phyloP scores from a whole-genome alignment of 2,797 vertebrate genomes.

The Delichon dasypus region DNA sequence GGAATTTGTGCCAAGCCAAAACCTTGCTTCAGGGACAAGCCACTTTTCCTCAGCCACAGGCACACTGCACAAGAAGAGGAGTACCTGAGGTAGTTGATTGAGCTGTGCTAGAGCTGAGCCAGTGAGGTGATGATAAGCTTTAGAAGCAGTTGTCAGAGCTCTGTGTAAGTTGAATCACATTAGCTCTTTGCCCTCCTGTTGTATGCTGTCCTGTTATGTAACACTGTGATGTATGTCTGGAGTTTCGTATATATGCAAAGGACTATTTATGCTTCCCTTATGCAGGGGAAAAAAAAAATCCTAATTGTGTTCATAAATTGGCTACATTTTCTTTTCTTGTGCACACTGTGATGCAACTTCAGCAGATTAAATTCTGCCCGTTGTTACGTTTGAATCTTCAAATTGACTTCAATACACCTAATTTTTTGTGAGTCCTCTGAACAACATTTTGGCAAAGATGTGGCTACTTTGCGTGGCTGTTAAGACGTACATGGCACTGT shows the following conservation, averaged over 20 bases:
- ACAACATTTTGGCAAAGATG: neutral
- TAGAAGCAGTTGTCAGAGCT: neutral
- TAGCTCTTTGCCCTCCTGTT: neutral
- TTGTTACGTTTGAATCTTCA: neutral
- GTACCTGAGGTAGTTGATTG: fast-evolving
- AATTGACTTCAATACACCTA: neutral
- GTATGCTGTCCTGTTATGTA: neutral
- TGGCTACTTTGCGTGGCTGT: neutral
- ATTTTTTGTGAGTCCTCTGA: neutral
- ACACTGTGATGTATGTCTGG: neutral
- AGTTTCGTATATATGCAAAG: neutral
- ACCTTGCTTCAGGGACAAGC: neutral
- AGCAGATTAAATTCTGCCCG: neutral
- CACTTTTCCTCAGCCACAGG: neutral
- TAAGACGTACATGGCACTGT: neutral
- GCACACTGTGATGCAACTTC: neutral
- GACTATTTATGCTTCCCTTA: neutral
- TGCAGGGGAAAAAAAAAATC: neutral
- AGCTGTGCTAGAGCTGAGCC: neutral
- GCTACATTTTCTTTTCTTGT: neutral
- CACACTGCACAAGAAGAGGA: fast-evolving
- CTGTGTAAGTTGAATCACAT: neutral
- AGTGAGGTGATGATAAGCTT: neutral
- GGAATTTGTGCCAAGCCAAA: neutral
- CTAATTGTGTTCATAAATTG: neutral